phyloP scores from a whole-genome alignment of 2,797 vertebrate species.

The Scarus forsteni region DNA sequence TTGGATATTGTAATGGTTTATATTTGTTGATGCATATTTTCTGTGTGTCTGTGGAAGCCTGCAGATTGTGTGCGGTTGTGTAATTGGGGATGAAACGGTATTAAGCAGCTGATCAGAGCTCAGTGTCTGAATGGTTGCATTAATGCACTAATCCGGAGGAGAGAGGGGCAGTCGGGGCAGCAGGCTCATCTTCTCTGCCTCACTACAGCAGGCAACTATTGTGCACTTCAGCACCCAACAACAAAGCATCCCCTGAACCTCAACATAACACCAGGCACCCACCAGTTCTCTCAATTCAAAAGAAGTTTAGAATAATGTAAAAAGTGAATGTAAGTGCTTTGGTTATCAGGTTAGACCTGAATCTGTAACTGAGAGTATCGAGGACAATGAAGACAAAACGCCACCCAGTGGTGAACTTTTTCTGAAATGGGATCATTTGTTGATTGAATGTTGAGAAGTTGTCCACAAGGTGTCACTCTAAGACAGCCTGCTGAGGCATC shows the following conservation, averaged over 20 bases:
- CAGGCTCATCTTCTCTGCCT: conserved; percentile 40
- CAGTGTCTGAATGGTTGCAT: conserved; percentile 83
- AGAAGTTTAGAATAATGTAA: not conserved
- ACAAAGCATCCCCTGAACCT: not conserved
- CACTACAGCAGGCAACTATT: conserved; percentile 13
- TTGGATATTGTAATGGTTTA: not conserved
- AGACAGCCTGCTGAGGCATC: conserved; percentile 10
- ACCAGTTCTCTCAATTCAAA: not conserved
- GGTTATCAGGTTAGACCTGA: not conserved
- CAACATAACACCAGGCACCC: not conserved
- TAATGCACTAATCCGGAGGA: conserved; percentile 84
- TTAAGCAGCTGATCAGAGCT: conserved; percentile 83
- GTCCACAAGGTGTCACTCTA: conserved; percentile 50
- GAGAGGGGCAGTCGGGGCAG: conserved; percentile 64
- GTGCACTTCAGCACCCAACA: not conserved
- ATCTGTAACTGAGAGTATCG: not conserved
- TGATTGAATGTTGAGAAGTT: not conserved
- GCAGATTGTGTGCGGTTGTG: conserved; percentile 17
- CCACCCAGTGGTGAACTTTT: conserved; percentile 48
- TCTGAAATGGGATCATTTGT: not conserved
- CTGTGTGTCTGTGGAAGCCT: conserved; percentile 16
- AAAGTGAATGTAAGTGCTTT: not conserved
- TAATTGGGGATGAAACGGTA: conserved; percentile 78
- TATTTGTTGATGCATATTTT: not conserved
- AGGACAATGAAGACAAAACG: conserved; percentile 19